A percentile compares a stretch with the other conserved stretches of the same genome.
Evolutionary conservation across 2,797 vertebrate genomes (phyloP).

Genomic region (Mus minutoides): DNA sequence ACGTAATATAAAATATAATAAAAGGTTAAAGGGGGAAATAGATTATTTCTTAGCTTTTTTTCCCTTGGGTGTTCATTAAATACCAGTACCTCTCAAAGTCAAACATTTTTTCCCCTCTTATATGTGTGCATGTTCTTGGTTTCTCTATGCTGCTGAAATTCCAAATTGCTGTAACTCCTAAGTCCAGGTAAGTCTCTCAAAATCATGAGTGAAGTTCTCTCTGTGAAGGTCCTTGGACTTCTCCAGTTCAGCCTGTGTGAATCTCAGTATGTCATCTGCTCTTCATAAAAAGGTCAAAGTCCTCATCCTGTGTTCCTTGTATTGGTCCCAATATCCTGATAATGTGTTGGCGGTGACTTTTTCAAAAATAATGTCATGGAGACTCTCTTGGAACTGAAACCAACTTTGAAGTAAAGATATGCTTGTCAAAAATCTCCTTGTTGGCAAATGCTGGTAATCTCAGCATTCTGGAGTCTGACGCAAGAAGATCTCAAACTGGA

Average conservation of each 20-base stretch:
- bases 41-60: constrained; percentile 26
- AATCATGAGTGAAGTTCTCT: neutral
- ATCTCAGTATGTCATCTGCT: neutral
- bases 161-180: constrained; percentile 15
- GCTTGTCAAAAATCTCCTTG: neutral
- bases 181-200: neutral
- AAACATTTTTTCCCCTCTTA: neutral
- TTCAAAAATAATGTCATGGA: neutral
- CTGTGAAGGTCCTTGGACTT: neutral
- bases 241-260: neutral
- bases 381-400: neutral
- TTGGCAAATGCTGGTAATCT: neutral
- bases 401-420: constrained; percentile 33
- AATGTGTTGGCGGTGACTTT: neutral
- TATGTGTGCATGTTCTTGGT: neutral
- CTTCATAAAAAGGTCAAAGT: neutral
- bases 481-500: neutral
- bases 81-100: neutral
- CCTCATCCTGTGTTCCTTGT: neutral
- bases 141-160: neutral
- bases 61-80: neutral
- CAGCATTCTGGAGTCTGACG: neutral
- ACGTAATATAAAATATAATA: neutral
- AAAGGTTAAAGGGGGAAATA: neutral
- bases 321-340: neutral